These are phyloP conservation scores for Falco cherrug DNA, from an alignment of 2,797 vertebrate species.

Conservation along the genomic window DNA sequence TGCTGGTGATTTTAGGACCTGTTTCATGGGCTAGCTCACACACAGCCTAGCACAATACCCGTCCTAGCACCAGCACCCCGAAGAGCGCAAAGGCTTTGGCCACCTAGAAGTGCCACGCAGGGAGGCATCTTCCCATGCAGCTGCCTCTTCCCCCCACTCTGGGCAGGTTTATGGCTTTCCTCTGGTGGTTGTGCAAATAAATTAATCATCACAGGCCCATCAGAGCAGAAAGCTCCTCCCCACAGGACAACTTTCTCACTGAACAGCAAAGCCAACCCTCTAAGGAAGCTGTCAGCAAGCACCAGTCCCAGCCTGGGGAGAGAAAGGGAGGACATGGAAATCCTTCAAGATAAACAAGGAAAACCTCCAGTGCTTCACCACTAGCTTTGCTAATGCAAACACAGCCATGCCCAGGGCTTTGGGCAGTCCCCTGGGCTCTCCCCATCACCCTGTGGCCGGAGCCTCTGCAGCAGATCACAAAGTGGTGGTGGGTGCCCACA, in stretches of 20 bases:
- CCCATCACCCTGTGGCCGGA: rapidly evolving
- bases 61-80: neutral
- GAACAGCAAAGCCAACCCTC: neutral
- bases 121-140: neutral
- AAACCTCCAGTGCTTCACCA: neutral
- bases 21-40: neutral
- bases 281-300: neutral
- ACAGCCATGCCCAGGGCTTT: neutral
- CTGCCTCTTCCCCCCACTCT: neutral
- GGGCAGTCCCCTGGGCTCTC: neutral
- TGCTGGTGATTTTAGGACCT: neutral
- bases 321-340: neutral
- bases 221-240: neutral
- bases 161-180: neutral
- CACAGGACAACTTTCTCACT: neutral
- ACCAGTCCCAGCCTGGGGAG: neutral
- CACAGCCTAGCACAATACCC: neutral
- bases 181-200: neutral
- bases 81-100: neutral
- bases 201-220: neutral
- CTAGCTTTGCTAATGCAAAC: neutral
- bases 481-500: neutral
- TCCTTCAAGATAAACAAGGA: neutral
- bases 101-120: neutral
- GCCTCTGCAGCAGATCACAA: neutral